These are phyloP conservation scores for Stegophylla sp. DNA, from an alignment of 2,888 invertebrate genomes.

Conservation along the genomic window DNA sequence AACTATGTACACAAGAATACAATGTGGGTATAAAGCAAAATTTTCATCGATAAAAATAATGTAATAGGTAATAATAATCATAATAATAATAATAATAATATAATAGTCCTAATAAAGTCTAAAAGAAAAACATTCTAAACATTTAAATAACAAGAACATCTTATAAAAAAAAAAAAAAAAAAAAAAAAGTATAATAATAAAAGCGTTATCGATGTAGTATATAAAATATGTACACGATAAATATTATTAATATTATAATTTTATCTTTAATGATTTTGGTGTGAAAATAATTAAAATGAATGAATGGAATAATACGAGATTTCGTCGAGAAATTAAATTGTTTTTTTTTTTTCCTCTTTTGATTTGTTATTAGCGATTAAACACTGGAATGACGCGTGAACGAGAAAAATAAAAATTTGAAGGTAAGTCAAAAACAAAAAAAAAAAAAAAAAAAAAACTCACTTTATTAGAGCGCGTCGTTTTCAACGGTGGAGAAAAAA, in stretches of 20 bases:
- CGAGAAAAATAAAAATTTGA: not conserved
- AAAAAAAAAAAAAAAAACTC: not conserved
- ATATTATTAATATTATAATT: constrained; percentile 40
- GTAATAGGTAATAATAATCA: no score
- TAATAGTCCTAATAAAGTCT: constrained; percentile 57
- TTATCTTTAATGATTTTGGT: constrained; percentile 56
- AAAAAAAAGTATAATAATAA: constrained; percentile 33
- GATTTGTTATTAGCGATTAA: constrained; percentile 11
- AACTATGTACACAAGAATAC: constrained; percentile 47
- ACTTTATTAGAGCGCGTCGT: no score
- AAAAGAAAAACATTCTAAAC: constrained; percentile 59
- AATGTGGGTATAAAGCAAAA: constrained; percentile 19
- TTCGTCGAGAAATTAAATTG: constrained; percentile 11
- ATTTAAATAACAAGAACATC: constrained; percentile 59
- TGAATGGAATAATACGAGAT: constrained; percentile 37
- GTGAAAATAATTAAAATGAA: constrained; percentile 47
- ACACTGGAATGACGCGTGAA: no score
- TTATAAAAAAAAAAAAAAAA: constrained; percentile 47
- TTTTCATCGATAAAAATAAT: not conserved
- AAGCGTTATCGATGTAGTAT: constrained; percentile 48
- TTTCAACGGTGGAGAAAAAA: no score
- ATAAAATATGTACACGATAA: constrained; percentile 57
- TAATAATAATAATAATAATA: not conserved
- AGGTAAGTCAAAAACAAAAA: not conserved
- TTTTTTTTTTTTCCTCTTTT: constrained; percentile 32